These are phyloP conservation scores for Paratrypauchen microcephalus DNA, from an alignment of 2,797 vertebrate species.

Conservation along the genomic window DNA sequence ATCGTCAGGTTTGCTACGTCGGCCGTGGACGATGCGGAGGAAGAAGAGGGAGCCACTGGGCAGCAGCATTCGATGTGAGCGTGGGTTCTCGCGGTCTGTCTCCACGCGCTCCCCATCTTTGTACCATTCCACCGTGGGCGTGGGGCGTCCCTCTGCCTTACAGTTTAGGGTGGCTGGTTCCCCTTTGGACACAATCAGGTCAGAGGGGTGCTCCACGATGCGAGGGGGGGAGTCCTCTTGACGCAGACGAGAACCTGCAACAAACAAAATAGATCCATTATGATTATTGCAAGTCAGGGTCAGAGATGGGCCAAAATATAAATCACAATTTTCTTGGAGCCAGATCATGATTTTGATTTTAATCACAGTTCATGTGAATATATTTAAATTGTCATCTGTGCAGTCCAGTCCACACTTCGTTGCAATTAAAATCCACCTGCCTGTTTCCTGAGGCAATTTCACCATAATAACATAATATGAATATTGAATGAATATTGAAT, in stretches of 20 bases:
- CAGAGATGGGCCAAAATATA: too few species aligned
- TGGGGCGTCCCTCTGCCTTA: constrained; percentile 89
- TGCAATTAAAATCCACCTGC: too few species aligned
- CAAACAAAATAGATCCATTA: not conserved
- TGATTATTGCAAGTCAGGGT: too few species aligned
- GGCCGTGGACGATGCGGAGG: constrained; percentile 90
- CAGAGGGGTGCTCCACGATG: constrained; percentile 93
- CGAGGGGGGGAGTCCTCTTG: constrained; percentile 95
- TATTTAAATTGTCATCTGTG: too few species aligned
- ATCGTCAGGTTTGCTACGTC: constrained; percentile 87
- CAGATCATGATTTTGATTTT: not conserved
- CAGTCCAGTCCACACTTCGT: too few species aligned
- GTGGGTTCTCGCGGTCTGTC: constrained; percentile 90
- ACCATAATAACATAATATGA: too few species aligned
- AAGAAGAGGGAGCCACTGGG: constrained; percentile 93
- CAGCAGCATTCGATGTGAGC: constrained; percentile 92
- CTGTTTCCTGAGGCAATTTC: too few species aligned
- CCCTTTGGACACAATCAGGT: constrained; percentile 93
- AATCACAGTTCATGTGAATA: too few species aligned
- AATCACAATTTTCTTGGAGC: not conserved
- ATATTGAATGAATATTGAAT: too few species aligned
- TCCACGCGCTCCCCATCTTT: constrained; percentile 92
- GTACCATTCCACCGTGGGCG: constrained; percentile 93
- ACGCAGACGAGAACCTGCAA: constrained; percentile 89
- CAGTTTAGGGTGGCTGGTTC: constrained; percentile 94